Conservation (phyloP, 2,797 vertebrate species). For the Prionace glauca region DNA sequence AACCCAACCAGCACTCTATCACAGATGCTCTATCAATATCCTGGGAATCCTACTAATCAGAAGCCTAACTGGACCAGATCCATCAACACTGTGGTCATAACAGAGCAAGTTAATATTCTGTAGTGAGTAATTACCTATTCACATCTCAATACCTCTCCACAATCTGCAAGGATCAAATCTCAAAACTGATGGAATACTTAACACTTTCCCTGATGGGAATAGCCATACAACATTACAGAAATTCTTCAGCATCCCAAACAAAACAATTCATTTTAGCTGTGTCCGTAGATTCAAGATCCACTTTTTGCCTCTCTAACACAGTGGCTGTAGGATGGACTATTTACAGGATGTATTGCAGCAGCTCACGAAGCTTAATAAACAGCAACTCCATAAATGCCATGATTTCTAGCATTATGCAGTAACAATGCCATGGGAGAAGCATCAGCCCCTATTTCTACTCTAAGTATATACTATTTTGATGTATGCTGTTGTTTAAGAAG, state of each 20-base stretch:
- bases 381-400: background rate
- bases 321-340: background rate
- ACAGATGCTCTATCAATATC: background rate
- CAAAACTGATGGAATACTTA: background rate
- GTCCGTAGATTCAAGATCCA: background rate
- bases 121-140: background rate
- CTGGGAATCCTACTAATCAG: background rate
- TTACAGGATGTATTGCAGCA: background rate
- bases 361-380: background rate
- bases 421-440: background rate
- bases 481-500: background rate
- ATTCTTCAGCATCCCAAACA: background rate
- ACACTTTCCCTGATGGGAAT: background rate
- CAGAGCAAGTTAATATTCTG: background rate
- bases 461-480: background rate
- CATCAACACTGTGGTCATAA: background rate
- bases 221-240: background rate
- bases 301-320: background rate
- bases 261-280: background rate
- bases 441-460: background rate
- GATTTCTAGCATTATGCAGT: background rate
- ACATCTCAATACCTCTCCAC: background rate
- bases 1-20: background rate
- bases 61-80: background rate
- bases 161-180: background rate